Evolutionary conservation across 2,888 invertebrate species (phyloP), one percentile per base, ranked within the genome.

Genomic region (Sminthurinus aureus): DNA sequence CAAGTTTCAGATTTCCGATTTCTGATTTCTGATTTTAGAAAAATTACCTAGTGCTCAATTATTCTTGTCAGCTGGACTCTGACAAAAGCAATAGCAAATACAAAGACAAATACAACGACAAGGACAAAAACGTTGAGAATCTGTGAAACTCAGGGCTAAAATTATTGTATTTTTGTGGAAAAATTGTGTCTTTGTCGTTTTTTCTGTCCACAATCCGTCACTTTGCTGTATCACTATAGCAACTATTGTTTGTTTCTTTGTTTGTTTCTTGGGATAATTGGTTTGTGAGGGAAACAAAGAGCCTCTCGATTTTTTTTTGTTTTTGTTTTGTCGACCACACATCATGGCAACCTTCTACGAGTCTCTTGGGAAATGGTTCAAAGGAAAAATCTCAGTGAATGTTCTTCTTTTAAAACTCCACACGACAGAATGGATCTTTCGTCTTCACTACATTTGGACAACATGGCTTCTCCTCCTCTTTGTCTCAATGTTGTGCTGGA

Each of bases 341-440:
- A 75, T 22, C 15, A 81, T 81, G 82, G 67, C 76, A 4, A 50
- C 38, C 11, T 75, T 82, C 64, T 67, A 75, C 18, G 76, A 76
- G 2, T 74, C 58, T 22, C 71, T 66, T 2, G 20, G 20, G 1
- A 73, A 83, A 24, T 81, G 80, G 80, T 83, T 83, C 38, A 73
- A 79, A 26, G 83, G 83, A 20, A 83, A 83, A 26, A 64, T 83
- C 12, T 73, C 83, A 18, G 2, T 83, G 18, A 38, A 24, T 26
- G 78, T 73, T 8, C 38, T 64, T 15, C 15, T 79, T 52, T 18
- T 64, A 3, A 83, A 84, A 84, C 58, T 87, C 2, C 80, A 81
- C 22, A 87, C 85, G 74, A 87, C 86, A 81, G 88, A 88, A 73
- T 87, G 88, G 87, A 82, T 85, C 20, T 88, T 86, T 71, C 86